phyloP scores from a whole-genome alignment of 2,113 vertebrate genomes.

The Bos taurus region ARS-UCD2.0 NC_037344.1:41651501-41652000 shows the following conservation, averaged over 20 bases:
- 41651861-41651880: background rate
- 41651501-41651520: background rate
- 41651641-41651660: background rate
- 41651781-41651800: background rate
- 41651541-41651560: background rate
- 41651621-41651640: background rate
- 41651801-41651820: background rate
- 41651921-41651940: background rate
- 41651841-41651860: background rate
- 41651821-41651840: background rate
- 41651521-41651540: background rate
- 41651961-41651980: background rate
- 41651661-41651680: background rate
- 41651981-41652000: background rate
- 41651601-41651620: background rate
- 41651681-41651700: background rate
- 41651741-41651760: background rate
- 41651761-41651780: background rate
- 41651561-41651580: background rate
- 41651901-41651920: background rate
- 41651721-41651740: background rate
- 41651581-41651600: background rate
- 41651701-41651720: background rate
- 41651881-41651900: background rate
- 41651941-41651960: background rate